These are phyloP conservation scores for Lasioglossum marginatum DNA, from an alignment of 2,888 invertebrate species.

Conservation along the genomic window DNA sequence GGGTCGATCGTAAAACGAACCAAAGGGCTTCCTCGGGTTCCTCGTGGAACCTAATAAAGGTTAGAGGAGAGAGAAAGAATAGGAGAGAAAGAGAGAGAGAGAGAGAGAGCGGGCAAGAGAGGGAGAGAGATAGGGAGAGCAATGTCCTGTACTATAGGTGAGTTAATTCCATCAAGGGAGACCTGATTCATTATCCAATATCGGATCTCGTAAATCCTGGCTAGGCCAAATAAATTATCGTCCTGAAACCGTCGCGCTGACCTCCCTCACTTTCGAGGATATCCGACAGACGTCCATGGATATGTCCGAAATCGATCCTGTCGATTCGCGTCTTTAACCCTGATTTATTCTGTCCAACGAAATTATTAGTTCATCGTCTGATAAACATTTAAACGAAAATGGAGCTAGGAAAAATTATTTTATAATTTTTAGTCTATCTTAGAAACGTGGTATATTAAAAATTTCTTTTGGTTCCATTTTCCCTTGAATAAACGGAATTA, in stretches of 20 bases:
- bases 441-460: too few species aligned
- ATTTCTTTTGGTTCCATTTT: too few species aligned
- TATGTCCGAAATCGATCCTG: constrained; percentile 7
- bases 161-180: constrained; percentile 83
- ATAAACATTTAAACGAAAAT: neutral
- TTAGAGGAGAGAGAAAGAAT: constrained; percentile 51
- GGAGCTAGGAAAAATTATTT: too few species aligned
- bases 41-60: constrained; percentile 57
- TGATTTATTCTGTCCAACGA: neutral
- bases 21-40: constrained; percentile 59
- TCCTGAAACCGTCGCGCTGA: constrained; percentile 64
- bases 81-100: constrained; percentile 31
- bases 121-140: constrained; percentile 50
- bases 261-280: constrained; percentile 58
- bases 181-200: constrained; percentile 85
- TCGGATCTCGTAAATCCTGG: constrained; percentile 81
- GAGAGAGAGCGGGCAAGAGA: neutral
- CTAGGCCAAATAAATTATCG: constrained; percentile 81
- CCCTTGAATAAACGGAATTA: too few species aligned
- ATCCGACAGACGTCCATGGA: constrained; percentile 46
- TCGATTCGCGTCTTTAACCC: neutral
- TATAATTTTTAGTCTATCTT: too few species aligned
- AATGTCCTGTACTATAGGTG: constrained; percentile 67
- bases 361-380: neutral
- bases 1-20: constrained; percentile 71